A percentile compares a stretch with the other conserved stretches of the same genome.
Conservation (phyloP, 2,888 invertebrate species). For the Drosophila stalkeri region DNA sequence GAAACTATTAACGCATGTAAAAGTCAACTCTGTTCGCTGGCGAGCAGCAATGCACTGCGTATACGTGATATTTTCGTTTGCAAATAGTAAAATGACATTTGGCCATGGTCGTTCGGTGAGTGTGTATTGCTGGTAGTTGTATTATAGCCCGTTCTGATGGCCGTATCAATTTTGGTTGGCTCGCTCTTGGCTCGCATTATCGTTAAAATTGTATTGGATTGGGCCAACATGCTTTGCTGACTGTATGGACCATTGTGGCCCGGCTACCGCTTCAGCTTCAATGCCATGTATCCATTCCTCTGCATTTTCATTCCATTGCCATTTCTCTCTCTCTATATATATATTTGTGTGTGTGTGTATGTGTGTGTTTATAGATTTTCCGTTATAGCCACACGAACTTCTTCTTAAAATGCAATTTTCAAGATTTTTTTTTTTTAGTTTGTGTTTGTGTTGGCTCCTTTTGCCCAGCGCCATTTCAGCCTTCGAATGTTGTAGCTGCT, state of each 20-base stretch:
- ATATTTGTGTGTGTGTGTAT: slow-evolving; percentile 23
- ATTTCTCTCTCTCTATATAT: background rate
- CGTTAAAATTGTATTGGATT: slow-evolving; percentile 81
- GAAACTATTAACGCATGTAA: background rate
- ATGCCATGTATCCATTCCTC: slow-evolving; percentile 46
- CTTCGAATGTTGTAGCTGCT: slow-evolving; percentile 47
- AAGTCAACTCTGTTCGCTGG: background rate
- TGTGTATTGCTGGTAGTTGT: slow-evolving; percentile 8
- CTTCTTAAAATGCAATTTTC: slow-evolving; percentile 83
- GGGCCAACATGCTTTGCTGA: slow-evolving; percentile 54
- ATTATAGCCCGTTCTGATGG: slow-evolving; percentile 57
- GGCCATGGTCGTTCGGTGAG: slow-evolving; percentile 3
- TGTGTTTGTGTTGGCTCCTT: slow-evolving; percentile 32
- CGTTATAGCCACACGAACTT: slow-evolving; percentile 79
- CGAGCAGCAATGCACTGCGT: slow-evolving; percentile 16
- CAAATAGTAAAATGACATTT: slow-evolving; percentile 34
- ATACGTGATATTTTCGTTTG: slow-evolving; percentile 40
- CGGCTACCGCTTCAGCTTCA: slow-evolving; percentile 47
- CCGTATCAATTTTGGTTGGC: slow-evolving; percentile 73
- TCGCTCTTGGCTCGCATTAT: slow-evolving; percentile 68
- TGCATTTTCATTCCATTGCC: slow-evolving; percentile 38
- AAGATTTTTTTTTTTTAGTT: slow-evolving; percentile 59
- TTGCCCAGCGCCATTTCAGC: slow-evolving; percentile 60
- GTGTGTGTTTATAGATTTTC: slow-evolving; percentile 73
- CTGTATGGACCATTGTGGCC: slow-evolving; percentile 55